Base-by-base conservation (phyloP, 2,113 vertebrate species). In the Solea solea region DNA sequence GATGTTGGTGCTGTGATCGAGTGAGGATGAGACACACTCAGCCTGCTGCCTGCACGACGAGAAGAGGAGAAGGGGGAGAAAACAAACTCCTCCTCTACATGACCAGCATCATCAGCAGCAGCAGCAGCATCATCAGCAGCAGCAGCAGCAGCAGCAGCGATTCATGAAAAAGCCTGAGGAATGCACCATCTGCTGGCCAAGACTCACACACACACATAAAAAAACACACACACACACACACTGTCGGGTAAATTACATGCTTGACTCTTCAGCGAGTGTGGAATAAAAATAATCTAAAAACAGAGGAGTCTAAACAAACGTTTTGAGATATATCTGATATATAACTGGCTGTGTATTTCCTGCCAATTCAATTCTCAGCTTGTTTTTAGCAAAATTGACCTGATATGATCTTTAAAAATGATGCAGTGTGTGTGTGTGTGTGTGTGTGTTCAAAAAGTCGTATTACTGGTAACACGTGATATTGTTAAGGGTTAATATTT, bases 151-250 rank as follows among this genome's bases (percentile, higher is more conserved):
- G 5, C 45, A 58, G n/a, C 44, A 28, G 28, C 34, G 64, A 76
- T 72, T 72, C 60, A 61, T 57, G 52, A 70, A 61, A 21, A 67
- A 84, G 40, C 21, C 63, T 1, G 53, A 44, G 14, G 27, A 79
- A 66, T 7, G 80, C 85, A 6, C 84, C 87, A 79, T 72, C 89
- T 90, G 72, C 82, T 70, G 88, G 82, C 15, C 34, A 34, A 16
- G 48, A 21, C 13, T 41, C n/a, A 34, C 46, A 50, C 52, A 14
- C 25, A 28, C 25, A 28, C 21, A 53, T 21, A 27, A 16, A 53
- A 16, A 53, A 14, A n/a, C n/a, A 50, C 49, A 4, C 49, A 50
- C 49, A 44, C 42, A 44, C 42, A 44, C 42, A 44, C 42, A 49
- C n/a, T 10, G 51, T 11, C n/a, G 9, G 21, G 28, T 12, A 13